Conservation (phyloP, 1,140 invertebrate species). For the Rhysida immarginata region DNA sequence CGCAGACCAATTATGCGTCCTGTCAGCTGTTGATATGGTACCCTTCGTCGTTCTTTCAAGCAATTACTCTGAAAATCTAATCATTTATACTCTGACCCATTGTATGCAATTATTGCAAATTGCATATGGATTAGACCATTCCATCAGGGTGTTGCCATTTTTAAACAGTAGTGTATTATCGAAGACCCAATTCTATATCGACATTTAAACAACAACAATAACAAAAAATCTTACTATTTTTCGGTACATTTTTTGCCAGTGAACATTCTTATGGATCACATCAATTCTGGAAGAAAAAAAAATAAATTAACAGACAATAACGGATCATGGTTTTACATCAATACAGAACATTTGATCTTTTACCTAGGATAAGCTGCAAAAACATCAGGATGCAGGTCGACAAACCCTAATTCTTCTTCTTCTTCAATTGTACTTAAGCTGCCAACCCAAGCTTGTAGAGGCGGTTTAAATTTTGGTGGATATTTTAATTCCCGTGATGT, state of each 20-base stretch:
- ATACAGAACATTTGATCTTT: neutral
- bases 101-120: too few species aligned
- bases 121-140: too few species aligned
- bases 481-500: constrained; percentile 23
- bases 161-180: too few species aligned
- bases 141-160: too few species aligned
- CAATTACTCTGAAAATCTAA: too few species aligned
- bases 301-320: neutral
- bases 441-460: constrained; percentile 80
- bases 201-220: neutral
- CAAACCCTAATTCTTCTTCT: constrained; percentile 55
- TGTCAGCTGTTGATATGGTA: too few species aligned
- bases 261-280: constrained; percentile 68
- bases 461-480: constrained; percentile 27
- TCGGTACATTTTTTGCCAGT: constrained; percentile 75
- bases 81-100: too few species aligned
- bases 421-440: constrained; percentile 63
- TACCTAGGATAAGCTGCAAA: constrained; percentile 56
- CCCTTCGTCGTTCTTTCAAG: too few species aligned
- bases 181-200: too few species aligned
- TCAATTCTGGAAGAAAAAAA: constrained; percentile 45
- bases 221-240: constrained; percentile 44
- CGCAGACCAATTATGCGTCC: too few species aligned
- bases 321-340: too few species aligned
- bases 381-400: constrained; percentile 74